Conservation (phyloP, 2,888 invertebrate species). For the Oscheius sp. region DNA sequence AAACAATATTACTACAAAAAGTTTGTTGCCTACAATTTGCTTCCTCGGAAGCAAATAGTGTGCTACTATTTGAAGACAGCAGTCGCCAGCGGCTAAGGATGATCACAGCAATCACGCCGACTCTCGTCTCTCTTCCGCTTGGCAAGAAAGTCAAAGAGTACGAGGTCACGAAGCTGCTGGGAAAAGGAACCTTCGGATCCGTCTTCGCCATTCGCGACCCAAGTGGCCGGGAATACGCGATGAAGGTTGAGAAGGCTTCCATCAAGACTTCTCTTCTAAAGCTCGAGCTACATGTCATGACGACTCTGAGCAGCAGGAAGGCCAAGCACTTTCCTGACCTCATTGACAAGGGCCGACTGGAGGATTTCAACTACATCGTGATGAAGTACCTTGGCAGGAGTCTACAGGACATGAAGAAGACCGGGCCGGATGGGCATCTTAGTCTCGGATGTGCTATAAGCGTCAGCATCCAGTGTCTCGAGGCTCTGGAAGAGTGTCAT, state of each 20-base stretch:
- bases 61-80: too few species aligned
- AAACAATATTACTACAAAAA: too few species aligned
- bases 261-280: constrained; percentile 58
- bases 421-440: constrained; percentile 51
- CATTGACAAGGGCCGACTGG: constrained; percentile 54
- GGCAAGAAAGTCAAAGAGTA: constrained; percentile 49
- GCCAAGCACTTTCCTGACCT: constrained; percentile 58
- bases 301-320: constrained; percentile 50
- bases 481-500: constrained; percentile 68
- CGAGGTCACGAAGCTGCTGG: constrained; percentile 54
- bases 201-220: constrained; percentile 50
- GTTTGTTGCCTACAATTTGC: too few species aligned
- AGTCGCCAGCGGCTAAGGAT: background rate
- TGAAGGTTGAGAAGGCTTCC: constrained; percentile 58
- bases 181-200: constrained; percentile 66
- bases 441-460: constrained; percentile 65
- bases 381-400: constrained; percentile 63
- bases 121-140: constrained; percentile 43
- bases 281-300: constrained; percentile 64
- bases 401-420: constrained; percentile 56
- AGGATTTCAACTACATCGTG: constrained; percentile 63
- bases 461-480: constrained; percentile 64
- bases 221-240: constrained; percentile 51
- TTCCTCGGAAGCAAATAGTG: too few species aligned
- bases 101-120: constrained; percentile 9